Conservation (phyloP, 2,797 vertebrate genomes). For the Borostomias antarcticus region DNA sequence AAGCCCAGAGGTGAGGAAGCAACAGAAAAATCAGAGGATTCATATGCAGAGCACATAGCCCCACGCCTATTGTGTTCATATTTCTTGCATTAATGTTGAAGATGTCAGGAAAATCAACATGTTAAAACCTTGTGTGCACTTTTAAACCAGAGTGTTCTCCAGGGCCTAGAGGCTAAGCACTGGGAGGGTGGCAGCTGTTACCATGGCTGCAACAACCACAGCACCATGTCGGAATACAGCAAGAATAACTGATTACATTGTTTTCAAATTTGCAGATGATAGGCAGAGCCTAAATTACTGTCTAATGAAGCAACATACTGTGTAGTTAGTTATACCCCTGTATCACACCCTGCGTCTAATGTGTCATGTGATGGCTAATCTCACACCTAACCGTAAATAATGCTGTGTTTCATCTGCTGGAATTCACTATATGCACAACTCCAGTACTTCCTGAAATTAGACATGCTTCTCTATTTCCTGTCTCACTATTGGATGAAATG, state of each 20-base stretch:
- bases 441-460: not conserved
- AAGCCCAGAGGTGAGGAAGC: slow-evolving; percentile 7
- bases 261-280: not conserved
- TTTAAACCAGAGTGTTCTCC: slow-evolving; percentile 31
- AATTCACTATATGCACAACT: no score
- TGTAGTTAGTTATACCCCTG: not conserved
- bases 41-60: slow-evolving; percentile 20
- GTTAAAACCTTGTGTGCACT: slow-evolving; percentile 25
- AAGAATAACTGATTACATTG: not conserved
- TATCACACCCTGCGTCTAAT: not conserved
- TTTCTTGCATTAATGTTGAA: slow-evolving; percentile 27
- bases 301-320: not conserved
- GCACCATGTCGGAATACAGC: not conserved
- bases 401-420: not conserved
- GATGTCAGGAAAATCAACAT: slow-evolving; percentile 29
- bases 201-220: not conserved
- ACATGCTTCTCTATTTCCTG: no score
- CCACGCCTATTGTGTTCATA: slow-evolving; percentile 11
- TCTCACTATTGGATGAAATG: not conserved
- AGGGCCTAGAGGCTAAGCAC: not conserved
- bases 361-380: not conserved
- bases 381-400: not conserved
- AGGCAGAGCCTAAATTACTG: not conserved
- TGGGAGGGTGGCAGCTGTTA: not conserved
- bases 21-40: slow-evolving; percentile 18